Evolutionary conservation across 2,113 vertebrate genomes (phyloP).

Genomic region (Hemiprocne comata): DNA sequence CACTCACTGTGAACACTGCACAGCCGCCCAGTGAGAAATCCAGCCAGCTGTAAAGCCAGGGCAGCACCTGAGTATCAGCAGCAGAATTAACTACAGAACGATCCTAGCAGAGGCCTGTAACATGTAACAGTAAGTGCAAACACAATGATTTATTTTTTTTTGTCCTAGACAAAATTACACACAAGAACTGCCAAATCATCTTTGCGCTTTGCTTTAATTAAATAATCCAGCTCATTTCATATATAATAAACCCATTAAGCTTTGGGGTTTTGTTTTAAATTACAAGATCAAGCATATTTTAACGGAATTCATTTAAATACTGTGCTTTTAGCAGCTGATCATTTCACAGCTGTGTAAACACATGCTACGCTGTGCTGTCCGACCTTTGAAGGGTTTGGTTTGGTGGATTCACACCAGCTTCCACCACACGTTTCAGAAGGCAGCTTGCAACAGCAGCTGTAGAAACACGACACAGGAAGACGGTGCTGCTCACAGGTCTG

Average conservation of each 20-base stretch:
- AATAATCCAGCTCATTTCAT: neutral
- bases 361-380: neutral
- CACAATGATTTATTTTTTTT: neutral
- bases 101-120: neutral
- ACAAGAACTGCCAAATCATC: neutral
- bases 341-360: neutral
- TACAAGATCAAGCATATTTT: neutral
- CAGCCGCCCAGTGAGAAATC: neutral
- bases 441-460: rapidly evolving
- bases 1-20: rapidly evolving
- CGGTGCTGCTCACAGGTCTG: rapidly evolving
- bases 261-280: neutral
- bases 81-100: neutral
- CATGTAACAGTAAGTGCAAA: neutral
- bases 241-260: neutral
- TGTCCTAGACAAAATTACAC: neutral
- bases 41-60: neutral
- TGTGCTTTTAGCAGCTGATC: neutral
- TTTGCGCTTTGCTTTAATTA: slow-evolving; percentile 19
- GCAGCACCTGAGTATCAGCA: neutral
- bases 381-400: neutral
- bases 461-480: neutral
- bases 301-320: slow-evolving; percentile 23
- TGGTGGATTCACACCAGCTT: neutral
- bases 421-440: neutral